Evolutionary conservation across 1,140 invertebrate genomes (phyloP).

Genomic region (Trichonephila clavipes): DNA sequence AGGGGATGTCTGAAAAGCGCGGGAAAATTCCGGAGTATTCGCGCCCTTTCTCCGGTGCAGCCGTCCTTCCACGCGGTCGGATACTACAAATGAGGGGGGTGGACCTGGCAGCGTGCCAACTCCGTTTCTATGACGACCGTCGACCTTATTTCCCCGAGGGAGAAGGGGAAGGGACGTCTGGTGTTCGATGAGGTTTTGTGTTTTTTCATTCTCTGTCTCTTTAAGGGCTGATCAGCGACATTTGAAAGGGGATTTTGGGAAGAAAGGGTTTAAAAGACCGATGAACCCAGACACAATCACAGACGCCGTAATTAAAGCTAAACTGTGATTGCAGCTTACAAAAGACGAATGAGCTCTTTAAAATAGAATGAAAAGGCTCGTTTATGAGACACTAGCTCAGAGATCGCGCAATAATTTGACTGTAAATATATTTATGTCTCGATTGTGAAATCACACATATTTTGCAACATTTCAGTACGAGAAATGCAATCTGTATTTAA

Average conservation of each 20-base stretch:
- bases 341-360: too few relatives aligned
- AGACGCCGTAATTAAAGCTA: neutral
- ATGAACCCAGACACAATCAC: neutral
- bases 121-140: neutral
- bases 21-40: neutral
- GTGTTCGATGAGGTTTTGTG: neutral
- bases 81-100: neutral
- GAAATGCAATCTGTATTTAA: too few relatives aligned
- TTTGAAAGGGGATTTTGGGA: neutral
- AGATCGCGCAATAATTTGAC: too few relatives aligned
- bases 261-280: neutral
- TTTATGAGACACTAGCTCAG: too few relatives aligned
- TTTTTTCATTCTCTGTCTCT: neutral
- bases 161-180: neutral
- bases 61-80: conserved; percentile 21
- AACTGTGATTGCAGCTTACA: too few relatives aligned
- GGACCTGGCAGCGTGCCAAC: neutral
- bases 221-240: neutral
- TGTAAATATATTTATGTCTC: too few relatives aligned
- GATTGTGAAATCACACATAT: too few relatives aligned
- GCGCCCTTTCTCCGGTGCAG: conserved; percentile 3
- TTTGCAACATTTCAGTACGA: too few relatives aligned
- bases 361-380: too few relatives aligned
- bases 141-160: neutral
- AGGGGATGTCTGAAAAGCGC: neutral